Base-by-base conservation (phyloP, 2,113 vertebrate species). In the Aix galericulata region DNA sequence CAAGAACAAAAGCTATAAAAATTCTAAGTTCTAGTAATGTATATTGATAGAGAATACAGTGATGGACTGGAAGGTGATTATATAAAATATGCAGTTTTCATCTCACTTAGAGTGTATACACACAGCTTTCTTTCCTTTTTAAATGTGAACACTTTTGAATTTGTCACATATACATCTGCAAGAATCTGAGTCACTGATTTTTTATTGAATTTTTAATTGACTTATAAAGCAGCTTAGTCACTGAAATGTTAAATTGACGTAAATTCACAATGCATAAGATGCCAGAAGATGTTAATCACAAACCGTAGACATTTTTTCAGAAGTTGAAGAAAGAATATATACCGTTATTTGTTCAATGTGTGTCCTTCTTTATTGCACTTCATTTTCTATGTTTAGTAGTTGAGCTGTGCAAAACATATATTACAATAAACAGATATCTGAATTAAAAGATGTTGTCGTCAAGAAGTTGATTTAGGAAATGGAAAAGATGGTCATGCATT, bases 161-260 rank as follows among this genome's bases (percentile, higher is more conserved):
- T 93, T 90, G 53, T 92, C 91, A 52, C 68, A 78, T 31, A 74
- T 34, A 46, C 17, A 40, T 93, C 71, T 88, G 10, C 82, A 89
- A 89, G 40, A 55, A 81, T 75, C 62, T 78, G 52, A 69, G 52
- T 75, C 1, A 9, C 13, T 48, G 38, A 1, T 60, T 79, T 88
- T 92, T 79, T 3, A 73, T 21, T 86, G 36, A 74, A 72, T 90
- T 86, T 95, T 79, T 88, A 94, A 93, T 90, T 88, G 59, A 80
- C 22, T 12, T 95, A 48, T 50, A 82, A 84, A 90, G 40, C 46
- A 26, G 62, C 59, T 89, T 84, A 88, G 68, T 92, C 74, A 71
- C 63, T 74, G 48, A 84, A 88, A 85, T 94, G 56, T 79, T 93
- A 89, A 94, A 86, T 29, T 82, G 68, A 56, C 79, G 68, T 81